Conservation (phyloP, 1,140 invertebrate genomes). For the Eulimnadia texana region DNA sequence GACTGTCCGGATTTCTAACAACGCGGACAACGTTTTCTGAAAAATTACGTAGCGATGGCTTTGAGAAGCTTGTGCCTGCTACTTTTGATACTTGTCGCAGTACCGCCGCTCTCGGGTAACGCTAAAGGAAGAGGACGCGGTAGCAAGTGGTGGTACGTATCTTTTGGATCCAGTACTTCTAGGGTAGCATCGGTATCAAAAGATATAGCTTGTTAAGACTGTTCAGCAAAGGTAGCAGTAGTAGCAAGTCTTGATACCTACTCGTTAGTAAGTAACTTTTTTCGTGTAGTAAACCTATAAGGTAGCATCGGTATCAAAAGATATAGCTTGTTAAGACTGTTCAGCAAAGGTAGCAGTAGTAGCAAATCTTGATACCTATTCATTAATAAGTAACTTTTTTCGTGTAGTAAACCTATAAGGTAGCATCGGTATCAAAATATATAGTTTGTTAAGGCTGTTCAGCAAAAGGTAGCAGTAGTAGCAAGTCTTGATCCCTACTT, state of each 20-base stretch:
- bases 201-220: no score
- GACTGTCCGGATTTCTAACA: not conserved
- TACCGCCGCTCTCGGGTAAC: constrained; percentile 21
- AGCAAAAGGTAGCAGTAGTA: no score
- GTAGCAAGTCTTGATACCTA: constrained; percentile 29
- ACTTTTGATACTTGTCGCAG: constrained; percentile 20
- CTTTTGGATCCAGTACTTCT: not conserved
- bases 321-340: no score
- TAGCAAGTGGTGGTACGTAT: constrained; percentile 29
- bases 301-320: not conserved
- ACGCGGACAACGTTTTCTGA: not conserved
- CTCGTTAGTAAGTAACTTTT: no score
- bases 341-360: no score
- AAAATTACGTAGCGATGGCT: not conserved
- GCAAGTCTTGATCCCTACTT: constrained; percentile 30
- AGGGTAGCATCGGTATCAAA: not conserved
- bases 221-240: no score
- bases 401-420: not conserved
- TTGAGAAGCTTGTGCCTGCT: constrained; percentile 5
- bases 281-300: not conserved
- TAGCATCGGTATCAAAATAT: not conserved
- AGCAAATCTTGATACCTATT: constrained; percentile 30
- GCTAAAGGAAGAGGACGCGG: constrained; percentile 25
- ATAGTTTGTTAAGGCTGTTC: no score
- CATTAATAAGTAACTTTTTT: no score